Evolutionary conservation across 2,888 invertebrate genomes (phyloP).

Genomic region (Helicoverpa assulta): DNA sequence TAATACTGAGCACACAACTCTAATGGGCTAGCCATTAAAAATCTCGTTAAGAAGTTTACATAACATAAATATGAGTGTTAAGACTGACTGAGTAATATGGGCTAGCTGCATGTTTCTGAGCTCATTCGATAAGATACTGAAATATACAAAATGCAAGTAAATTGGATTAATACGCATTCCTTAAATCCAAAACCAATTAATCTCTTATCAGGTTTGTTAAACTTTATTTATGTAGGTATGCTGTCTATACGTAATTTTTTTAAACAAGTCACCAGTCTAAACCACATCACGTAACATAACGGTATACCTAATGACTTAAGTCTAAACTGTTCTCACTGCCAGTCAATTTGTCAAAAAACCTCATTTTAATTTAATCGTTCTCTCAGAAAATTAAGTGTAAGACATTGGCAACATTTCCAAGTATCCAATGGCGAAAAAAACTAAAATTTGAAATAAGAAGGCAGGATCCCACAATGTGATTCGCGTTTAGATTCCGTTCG

Average conservation of each 20-base stretch:
- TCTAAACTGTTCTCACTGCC: slow-evolving; percentile 41
- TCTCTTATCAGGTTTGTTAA: too few relatives aligned
- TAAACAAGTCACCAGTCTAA: slow-evolving; percentile 4
- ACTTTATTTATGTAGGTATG: too few relatives aligned
- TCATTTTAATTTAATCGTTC: slow-evolving; percentile 58
- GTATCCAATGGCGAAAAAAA: slow-evolving; percentile 60
- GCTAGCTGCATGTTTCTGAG: slow-evolving; percentile 30
- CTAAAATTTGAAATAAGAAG: slow-evolving; percentile 65
- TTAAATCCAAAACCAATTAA: not conserved
- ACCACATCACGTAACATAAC: slow-evolving; percentile 24
- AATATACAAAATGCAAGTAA: not conserved
- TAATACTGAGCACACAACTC: slow-evolving; percentile 43
- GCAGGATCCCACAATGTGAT: slow-evolving; percentile 81
- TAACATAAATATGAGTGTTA: slow-evolving; percentile 43
- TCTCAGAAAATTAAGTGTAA: slow-evolving; percentile 58
- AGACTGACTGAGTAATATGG: slow-evolving; percentile 30
- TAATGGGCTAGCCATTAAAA: slow-evolving; percentile 42
- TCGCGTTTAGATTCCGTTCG: slow-evolving; percentile 82
- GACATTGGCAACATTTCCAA: slow-evolving; percentile 60
- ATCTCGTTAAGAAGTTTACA: slow-evolving; percentile 53
- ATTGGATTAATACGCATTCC: not conserved
- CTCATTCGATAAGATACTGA: slow-evolving; percentile 10
- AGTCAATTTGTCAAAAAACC: slow-evolving; percentile 45
- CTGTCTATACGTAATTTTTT: not conserved
- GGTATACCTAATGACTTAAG: slow-evolving; percentile 36